Evolutionary conservation across 1,140 invertebrate genomes (phyloP), one percentile per base, ranked within the genome.

Genomic region (Rhynchophorus ferrugineus): DNA sequence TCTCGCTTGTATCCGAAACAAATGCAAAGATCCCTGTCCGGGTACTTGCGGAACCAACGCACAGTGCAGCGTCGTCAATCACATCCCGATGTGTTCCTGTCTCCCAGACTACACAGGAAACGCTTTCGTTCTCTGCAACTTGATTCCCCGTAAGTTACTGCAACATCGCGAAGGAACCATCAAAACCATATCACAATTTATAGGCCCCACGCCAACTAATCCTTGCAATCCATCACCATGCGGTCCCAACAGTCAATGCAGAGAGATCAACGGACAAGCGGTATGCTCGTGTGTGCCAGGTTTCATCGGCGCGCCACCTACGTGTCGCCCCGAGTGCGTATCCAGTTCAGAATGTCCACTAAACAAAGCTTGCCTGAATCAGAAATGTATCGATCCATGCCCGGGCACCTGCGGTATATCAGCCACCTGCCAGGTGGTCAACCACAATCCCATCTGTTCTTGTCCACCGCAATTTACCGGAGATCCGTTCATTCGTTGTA

Each of bases 11-110:
- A 78, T 87, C 3, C 77, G 47, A 16, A 77, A 79, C 63, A 85
- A 80, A 70, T 86, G 84, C 63, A 66, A 76, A 46, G 79, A 85
- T 69, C 82, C 83, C 18, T 86, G 84, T 58, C 68, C 75, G 41
- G 80, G 80, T 19, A 77, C 79, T 5, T 87, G 75, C 55, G 75
- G 70, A 1, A 62, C 69, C 33, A 77, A 77, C 56, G 81, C 85
- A n/a, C 66, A 78, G 24, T 88, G 85, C 59, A 76, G 78, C 65
- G 82, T 84, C 6, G 71, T 83, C 1, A 84, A 82, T 60, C 82
- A 84, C 60, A 69, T 73, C 47, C 73, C 87, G n/a, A 81, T 87
- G 24, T 90, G 87, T 65, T 83, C 77, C 61, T 91, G 87, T 64
- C 69, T 75, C 2, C 71, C 74, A 33, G 85, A 84, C 3, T 87